Evolutionary conservation across 1,140 invertebrate genomes (phyloP).

Genomic region (Drosophila sproati): DNA sequence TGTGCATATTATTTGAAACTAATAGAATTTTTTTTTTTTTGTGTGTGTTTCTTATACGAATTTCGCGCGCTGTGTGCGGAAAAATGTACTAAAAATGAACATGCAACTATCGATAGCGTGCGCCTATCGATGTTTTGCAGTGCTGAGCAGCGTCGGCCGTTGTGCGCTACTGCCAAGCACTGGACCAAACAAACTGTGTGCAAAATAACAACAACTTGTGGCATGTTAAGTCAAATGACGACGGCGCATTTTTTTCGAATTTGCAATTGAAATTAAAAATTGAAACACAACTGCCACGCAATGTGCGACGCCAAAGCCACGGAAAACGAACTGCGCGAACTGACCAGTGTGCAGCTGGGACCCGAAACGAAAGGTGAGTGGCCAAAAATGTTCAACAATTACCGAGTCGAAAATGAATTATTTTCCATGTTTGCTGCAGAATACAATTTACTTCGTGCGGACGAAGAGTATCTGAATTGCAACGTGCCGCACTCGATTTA

Average conservation of each 20-base stretch:
- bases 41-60: neutral
- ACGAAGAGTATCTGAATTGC: constrained; percentile 67
- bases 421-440: constrained; percentile 28
- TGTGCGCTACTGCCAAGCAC: constrained; percentile 9
- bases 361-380: constrained; percentile 65
- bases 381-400: neutral
- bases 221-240: constrained; percentile 20
- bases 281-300: neutral
- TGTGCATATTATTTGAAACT: neutral
- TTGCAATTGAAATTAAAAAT: constrained; percentile 6
- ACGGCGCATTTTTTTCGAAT: constrained; percentile 37
- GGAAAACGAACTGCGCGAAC: constrained; percentile 10
- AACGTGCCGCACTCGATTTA: constrained; percentile 66
- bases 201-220: constrained; percentile 46
- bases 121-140: constrained; percentile 31
- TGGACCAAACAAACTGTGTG: neutral
- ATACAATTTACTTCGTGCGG: constrained; percentile 65
- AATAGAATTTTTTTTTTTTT: neutral
- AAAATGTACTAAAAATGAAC: constrained; percentile 44
- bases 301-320: constrained; percentile 31
- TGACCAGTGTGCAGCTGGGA: constrained; percentile 40
- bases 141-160: constrained; percentile 5
- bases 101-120: constrained; percentile 1
- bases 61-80: neutral
- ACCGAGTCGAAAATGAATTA: neutral